Percentiles rank a stretch among this genome's conserved stretches.
phyloP scores from a whole-genome alignment of 1,140 invertebrate species.

The Sipha flava region DNA sequence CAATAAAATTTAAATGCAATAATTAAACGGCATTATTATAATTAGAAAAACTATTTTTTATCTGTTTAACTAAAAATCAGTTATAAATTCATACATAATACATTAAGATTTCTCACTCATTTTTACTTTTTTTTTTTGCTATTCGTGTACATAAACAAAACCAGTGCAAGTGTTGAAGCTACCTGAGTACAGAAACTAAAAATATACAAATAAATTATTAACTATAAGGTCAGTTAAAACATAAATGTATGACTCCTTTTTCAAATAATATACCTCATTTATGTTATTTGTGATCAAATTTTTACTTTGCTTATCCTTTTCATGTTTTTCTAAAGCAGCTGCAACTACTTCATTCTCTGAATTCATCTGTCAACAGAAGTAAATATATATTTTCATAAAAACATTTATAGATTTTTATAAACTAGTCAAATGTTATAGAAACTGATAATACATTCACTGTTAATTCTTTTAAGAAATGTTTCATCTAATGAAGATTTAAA shows the following conservation, averaged over 20 bases:
- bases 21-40: not conserved
- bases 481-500: no score
- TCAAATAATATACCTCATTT: not conserved
- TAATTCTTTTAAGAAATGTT: no score
- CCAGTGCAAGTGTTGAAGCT: not conserved
- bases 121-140: not conserved
- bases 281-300: conserved; percentile 7
- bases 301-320: conserved; percentile 36
- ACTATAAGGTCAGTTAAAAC: not conserved
- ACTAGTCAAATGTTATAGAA: no score
- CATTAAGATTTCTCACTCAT: not conserved
- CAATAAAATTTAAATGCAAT: not conserved
- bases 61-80: not conserved
- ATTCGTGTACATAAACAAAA: not conserved
- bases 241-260: not conserved
- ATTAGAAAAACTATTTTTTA: not conserved
- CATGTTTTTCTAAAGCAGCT: conserved; percentile 38
- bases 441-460: no score
- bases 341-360: conserved; percentile 39
- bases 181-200: not conserved
- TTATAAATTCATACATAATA: not conserved
- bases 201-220: not conserved
- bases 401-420: not conserved
- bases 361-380: conserved; percentile 33
- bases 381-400: not conserved